phyloP scores from a whole-genome alignment of 2,113 vertebrate species.

The Chlamydotis undulata region DNA sequence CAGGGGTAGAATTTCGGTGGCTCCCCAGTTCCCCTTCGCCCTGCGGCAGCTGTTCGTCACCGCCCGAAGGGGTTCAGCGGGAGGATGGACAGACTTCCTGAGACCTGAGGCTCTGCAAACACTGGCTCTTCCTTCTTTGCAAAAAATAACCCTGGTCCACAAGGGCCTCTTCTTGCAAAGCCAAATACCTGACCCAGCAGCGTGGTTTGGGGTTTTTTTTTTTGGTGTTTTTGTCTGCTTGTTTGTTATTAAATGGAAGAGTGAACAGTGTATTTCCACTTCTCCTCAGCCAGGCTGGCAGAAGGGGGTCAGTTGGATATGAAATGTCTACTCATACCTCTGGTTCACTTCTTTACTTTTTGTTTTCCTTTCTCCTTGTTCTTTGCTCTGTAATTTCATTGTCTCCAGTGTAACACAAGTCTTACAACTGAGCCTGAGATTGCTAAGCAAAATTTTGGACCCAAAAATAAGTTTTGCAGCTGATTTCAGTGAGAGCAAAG shows the following conservation, averaged over 20 bases:
- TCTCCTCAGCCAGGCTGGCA: not conserved
- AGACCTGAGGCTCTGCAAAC: not conserved
- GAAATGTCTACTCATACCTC: not conserved
- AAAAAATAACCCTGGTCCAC: not conserved
- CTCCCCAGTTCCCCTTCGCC: not conserved
- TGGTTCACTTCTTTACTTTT: not conserved
- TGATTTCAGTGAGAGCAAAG: not conserved
- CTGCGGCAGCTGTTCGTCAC: not conserved
- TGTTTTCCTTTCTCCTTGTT: not conserved
- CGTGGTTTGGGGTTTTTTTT: not conserved
- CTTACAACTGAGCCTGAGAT: not conserved
- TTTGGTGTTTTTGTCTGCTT: not conserved
- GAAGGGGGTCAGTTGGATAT: not conserved
- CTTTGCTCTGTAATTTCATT: not conserved
- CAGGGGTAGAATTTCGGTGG: not conserved
- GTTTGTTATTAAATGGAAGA: not conserved
- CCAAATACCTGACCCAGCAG: not conserved
- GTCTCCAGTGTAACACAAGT: not conserved
- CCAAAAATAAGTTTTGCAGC: not conserved
- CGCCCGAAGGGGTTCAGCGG: accelerated
- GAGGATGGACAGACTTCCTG: not conserved
- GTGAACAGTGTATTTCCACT: not conserved
- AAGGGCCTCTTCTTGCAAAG: not conserved
- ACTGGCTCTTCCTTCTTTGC: not conserved
- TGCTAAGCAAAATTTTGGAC: not conserved